Evolutionary conservation across 2,113 vertebrate genomes (phyloP), one percentile per base, ranked within the genome.

Genomic region (Scatophagus argus): DNA sequence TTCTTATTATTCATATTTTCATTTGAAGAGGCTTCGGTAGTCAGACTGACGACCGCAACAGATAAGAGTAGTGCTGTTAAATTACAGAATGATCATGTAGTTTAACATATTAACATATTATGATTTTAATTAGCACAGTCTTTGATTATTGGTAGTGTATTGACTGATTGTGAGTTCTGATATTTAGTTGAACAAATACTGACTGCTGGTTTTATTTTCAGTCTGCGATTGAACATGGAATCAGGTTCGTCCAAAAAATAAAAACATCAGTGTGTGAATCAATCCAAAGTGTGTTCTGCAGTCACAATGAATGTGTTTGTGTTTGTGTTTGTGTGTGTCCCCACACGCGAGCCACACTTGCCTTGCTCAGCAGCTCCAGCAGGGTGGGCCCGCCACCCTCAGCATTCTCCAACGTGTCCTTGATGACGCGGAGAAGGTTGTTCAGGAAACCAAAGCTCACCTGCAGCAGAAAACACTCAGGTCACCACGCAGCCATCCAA

Each of bases 381-480:
- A 98, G 95, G 77, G 94, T 89, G 74, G 92, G 31, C 17, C 90
- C 71, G 52, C 60, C 87, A 25, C 82, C 78, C n/a, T 84, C 86
- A 9, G 86, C 66, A 36, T 87, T 76, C 16, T 87, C 89, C 86
- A 95, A 8, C 0, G 88, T 92, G 51, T 93, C 86, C 83, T 95
- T 96, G 69, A 96, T 90, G 56, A 86, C 90, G 43, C 68, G 82
- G 49, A 95, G 93, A 65, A 98, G 93, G 46, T 79, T 93, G 74
- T 89, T 96, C 68, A 97, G 91, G 93, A 99, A 98, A 69, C 91
- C 85, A 47, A 95, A 95, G 88, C 96, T 99, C 88, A 95, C 94
- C 96, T 97, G 91, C 62, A 38, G 58, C 77, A 67, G 27, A 79
- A n/a, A 81, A 67, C 60, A 77, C 13, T 11, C 43, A 46, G 66